Evolutionary conservation across 2,888 invertebrate genomes (phyloP).

Genomic region (Asteroscopus sphinx): DNA sequence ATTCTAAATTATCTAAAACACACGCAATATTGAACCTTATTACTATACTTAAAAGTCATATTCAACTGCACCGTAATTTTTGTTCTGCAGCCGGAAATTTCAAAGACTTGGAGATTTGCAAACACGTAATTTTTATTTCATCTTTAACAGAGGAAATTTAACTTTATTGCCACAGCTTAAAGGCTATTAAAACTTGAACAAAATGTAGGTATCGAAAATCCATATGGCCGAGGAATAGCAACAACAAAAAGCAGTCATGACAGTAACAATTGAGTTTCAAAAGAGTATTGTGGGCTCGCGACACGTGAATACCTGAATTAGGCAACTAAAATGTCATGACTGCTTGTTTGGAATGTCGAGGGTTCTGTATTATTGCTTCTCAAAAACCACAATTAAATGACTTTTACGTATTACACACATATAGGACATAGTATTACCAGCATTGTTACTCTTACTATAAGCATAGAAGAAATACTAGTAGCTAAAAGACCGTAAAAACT

Average conservation of each 20-base stretch:
- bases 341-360: background rate
- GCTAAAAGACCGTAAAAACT: too few species aligned
- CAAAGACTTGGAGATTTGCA: conserved; percentile 35
- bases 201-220: background rate
- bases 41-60: background rate
- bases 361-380: conserved; percentile 17
- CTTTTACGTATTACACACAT: too few species aligned
- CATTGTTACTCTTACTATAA: too few species aligned
- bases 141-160: conserved; percentile 5
- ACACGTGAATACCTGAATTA: conserved; percentile 37
- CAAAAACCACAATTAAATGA: too few species aligned
- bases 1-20: background rate
- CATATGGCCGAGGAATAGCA: conserved; percentile 25
- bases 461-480: too few species aligned
- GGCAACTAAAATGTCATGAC: conserved; percentile 12
- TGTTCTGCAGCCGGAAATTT: conserved; percentile 28
- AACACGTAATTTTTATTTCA: conserved; percentile 26
- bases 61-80: background rate
- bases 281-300: conserved; percentile 31
- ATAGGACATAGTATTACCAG: too few species aligned
- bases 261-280: conserved; percentile 36
- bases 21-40: conserved; percentile 34
- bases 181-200: background rate
- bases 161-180: conserved; percentile 3
- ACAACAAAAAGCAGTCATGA: conserved; percentile 24